phyloP scores from a whole-genome alignment of 2,888 invertebrate genomes.

The Rhagonycha fulva region DNA sequence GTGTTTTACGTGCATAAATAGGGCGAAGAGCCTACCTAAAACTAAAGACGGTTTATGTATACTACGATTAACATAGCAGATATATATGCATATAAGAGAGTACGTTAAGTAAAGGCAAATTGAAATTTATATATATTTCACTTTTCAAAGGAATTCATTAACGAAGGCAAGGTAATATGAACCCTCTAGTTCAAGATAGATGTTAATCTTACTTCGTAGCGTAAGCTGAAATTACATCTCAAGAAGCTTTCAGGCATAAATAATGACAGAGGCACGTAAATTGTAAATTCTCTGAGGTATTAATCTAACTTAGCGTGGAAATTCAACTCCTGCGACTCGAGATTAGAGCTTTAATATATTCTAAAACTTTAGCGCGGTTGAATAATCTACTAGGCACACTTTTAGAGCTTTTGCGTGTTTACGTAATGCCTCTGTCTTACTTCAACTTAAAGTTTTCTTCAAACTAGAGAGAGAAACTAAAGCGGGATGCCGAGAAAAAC shows the following conservation, averaged over 20 bases:
- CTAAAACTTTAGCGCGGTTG: slow-evolving; percentile 54
- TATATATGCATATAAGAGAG: not conserved
- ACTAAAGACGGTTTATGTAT: slow-evolving; percentile 9
- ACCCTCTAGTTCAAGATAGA: slow-evolving; percentile 30
- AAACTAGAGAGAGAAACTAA: slow-evolving; percentile 8
- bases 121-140: slow-evolving; percentile 28
- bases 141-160: slow-evolving; percentile 31
- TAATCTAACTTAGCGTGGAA: slow-evolving; percentile 58
- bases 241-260: slow-evolving; percentile 56
- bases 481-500: slow-evolving; percentile 19
- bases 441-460: slow-evolving; percentile 6
- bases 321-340: slow-evolving; percentile 56
- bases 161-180: slow-evolving; percentile 26
- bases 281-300: slow-evolving; percentile 57
- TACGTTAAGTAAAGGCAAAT: slow-evolving; percentile 16
- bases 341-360: slow-evolving; percentile 58
- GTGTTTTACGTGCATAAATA: not conserved
- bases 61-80: not conserved
- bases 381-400: slow-evolving; percentile 46
- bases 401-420: slow-evolving; percentile 15
- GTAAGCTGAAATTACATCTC: slow-evolving; percentile 54
- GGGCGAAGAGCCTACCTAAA: not conserved
- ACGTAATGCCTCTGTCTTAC: slow-evolving; percentile 21
- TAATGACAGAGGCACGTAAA: slow-evolving; percentile 55
- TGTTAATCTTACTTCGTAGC: slow-evolving; percentile 50